Base-by-base conservation (phyloP, 2,797 vertebrate genomes). In the Arnoldichthys spilopterus region DNA sequence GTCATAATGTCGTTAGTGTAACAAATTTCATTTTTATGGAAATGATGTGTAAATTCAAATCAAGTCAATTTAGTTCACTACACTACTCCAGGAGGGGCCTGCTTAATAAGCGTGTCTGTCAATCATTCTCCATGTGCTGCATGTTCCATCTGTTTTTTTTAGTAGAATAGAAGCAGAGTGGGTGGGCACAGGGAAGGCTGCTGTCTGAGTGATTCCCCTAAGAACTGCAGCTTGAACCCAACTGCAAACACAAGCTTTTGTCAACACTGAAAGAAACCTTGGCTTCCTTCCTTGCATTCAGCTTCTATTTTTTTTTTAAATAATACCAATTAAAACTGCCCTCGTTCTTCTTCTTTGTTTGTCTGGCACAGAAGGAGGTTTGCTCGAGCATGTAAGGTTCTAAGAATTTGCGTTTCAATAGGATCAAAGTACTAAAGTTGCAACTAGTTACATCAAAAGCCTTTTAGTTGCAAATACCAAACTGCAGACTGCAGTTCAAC, bases 71-170 rank as follows among this genome's bases (percentile, higher is more conserved):
- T 2, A 45, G 22, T 53, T 1, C 24, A 30, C 56, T 59, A 4
- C 56, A 15, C 6, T 24, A 28, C 26, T 58, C 12, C 56, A 53
- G 51, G 4, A n/a, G 4, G 51, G 18, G 20, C 6, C 51, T 53
- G 51, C 4, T 28, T 28, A 12, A 28, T 0, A n/a, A 47, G n/a
- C 9, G 49, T 66, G 43, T 13, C 59, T 72, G 59, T 72, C 77
- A 66, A 28, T 72, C 66, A 69, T 18, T 51, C 64, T 77, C 34
- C 67, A 61, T 59, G 53, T 68, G 40, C 49, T n/a, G 34, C 34
- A 26, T 12, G 20, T 18, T 72, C 34, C 47, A 24, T 54, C 59
- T 24, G 16, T 22, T 24, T 64, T 18, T 64, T 40, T 34, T 15
- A 30, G 34, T 32, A 72, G 59, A 40, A 72, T 47, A 20, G 43